Base-by-base conservation (phyloP, 2,888 invertebrate genomes). In the Bhutanitis thaidina region DNA sequence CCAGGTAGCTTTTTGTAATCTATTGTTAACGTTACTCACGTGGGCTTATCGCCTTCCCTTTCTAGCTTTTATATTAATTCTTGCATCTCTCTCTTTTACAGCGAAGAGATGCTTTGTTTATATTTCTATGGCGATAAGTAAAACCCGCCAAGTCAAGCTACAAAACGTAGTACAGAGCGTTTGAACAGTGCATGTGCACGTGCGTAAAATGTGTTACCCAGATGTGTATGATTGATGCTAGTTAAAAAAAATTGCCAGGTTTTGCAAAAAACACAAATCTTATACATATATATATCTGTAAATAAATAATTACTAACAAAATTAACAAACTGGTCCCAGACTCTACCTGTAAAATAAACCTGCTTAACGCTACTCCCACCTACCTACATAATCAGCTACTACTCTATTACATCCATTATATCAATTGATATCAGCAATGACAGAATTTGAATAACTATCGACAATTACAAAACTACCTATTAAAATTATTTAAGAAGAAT, bases 1-100 rank as follows among this genome's bases (percentile, higher is more conserved):
- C 76, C 88, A 87, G 89, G 88, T 88, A 88, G 67, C 43, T 80
- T 84, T 84, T 84, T 84, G 65, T 75, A 73, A 74, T 74, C 88
- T 84, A 85, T 88, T 87, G 88, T 88, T 83, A 80, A 78, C 79
- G 63, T 75, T 68, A 69, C 79, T 80, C 87, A 86, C 85, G 86
- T 88, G 86, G 80, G 77, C 66, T 68, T 62, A 61, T 52, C 46
- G 52, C 67, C 55, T 55, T 86, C 82, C 75, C 79, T 71, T 53
- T 85, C 76, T 69, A 49, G 51, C 74, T 54, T 54, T 56, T 56
- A 55, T 43, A 48, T 52, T 52, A 35, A 53, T 59, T 70, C 67
- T 58, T 52, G 52, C 55, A 52, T 80, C 72, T 76, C 71, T 49
- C 15, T 60, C 60, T 60, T 67, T 70, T 67, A 69, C 57, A 62